Evolutionary conservation across 2,888 invertebrate species (phyloP).

Genomic region (Lathronympha strigana): DNA sequence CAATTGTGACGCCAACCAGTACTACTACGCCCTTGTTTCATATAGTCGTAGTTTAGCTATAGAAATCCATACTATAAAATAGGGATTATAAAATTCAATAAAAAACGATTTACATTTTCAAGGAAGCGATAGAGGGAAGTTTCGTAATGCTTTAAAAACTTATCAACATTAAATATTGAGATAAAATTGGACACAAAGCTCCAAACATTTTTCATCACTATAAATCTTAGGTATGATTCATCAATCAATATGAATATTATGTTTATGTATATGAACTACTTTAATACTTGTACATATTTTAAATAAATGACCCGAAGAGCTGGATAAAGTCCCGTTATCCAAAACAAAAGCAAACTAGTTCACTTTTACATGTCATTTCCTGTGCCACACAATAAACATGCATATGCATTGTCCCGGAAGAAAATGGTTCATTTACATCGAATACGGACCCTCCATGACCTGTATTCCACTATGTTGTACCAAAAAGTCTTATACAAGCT

Average conservation of each 20-base stretch:
- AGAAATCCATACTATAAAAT: no score
- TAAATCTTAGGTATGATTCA: no score
- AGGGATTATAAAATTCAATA: no score
- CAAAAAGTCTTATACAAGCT: neutral
- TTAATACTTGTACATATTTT: no score
- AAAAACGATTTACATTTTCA: no score
- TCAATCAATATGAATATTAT: no score
- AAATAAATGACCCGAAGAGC: constrained; percentile 63
- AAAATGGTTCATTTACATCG: constrained; percentile 68
- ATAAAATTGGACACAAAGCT: no score
- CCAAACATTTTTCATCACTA: no score
- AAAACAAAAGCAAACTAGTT: constrained; percentile 60
- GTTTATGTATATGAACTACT: neutral
- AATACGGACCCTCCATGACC: constrained; percentile 56
- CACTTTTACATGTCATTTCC: constrained; percentile 65
- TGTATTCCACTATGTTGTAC: constrained; percentile 30
- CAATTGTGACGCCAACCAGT: neutral
- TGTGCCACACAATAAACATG: constrained; percentile 57
- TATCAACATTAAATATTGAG: no score
- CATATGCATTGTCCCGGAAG: constrained; percentile 58
- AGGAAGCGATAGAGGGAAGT: no score
- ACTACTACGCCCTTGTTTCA: neutral
- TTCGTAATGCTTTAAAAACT: no score
- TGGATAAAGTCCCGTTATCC: constrained; percentile 64
- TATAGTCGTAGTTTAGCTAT: no score